A percentile compares a stretch with the other conserved stretches of the same genome.
Conservation (phyloP, 2,888 invertebrate species). For the Cantharis rustica region DNA sequence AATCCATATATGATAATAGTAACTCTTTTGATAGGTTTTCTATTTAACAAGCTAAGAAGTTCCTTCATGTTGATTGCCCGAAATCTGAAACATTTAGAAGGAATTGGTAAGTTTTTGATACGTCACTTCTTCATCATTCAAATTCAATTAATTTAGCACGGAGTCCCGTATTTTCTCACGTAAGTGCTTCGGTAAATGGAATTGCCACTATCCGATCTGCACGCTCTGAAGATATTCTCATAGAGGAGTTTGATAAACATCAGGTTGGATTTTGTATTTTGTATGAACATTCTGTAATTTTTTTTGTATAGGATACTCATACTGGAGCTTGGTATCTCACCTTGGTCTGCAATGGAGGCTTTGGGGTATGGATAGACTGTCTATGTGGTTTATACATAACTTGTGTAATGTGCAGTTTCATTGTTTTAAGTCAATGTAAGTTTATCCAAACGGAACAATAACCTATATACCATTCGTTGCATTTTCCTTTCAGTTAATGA, state of each 20-base stretch:
- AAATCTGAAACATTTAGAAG: constrained; percentile 7
- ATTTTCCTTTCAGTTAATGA: constrained; percentile 21
- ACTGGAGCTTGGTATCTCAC: constrained; percentile 68
- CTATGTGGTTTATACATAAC: constrained; percentile 66
- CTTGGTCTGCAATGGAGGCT: constrained; percentile 65
- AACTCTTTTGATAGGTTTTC: background rate
- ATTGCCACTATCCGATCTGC: constrained; percentile 83
- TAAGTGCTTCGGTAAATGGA: constrained; percentile 80
- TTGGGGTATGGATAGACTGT: constrained; percentile 69
- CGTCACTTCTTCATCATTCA: background rate
- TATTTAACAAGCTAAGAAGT: background rate
- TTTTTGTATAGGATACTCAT: constrained; percentile 60
- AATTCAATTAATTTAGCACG: constrained; percentile 60
- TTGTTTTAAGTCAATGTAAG: constrained; percentile 59
- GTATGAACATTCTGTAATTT: background rate
- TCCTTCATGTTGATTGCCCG: background rate
- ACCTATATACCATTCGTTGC: background rate
- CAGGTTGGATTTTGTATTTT: constrained; percentile 49
- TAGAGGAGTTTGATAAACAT: constrained; percentile 69
- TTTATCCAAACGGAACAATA: constrained; percentile 27
- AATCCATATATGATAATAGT: background rate
- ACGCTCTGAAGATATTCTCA: constrained; percentile 69
- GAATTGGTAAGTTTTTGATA: background rate
- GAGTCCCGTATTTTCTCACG: constrained; percentile 88
- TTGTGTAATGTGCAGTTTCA: constrained; percentile 66